Percentiles rank a stretch among this genome's conserved stretches.
phyloP scores from a whole-genome alignment of 2,113 vertebrate species.

The Callopanchax toddi region DNA sequence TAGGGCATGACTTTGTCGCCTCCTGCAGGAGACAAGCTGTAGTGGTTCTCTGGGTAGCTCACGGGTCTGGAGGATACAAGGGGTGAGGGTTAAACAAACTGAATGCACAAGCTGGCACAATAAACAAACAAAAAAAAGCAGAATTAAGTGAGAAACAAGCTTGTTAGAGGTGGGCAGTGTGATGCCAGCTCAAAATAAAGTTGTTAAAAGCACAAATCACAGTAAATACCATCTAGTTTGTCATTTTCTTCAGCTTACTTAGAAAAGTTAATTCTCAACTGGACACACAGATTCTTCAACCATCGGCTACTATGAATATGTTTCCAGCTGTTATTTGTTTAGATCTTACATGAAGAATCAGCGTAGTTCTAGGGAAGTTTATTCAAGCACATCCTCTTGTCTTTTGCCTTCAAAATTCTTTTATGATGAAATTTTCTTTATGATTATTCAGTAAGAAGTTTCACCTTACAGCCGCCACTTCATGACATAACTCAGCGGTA shows the following conservation, averaged over 20 bases:
- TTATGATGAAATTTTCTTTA: background rate
- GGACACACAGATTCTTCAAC: background rate
- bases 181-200: background rate
- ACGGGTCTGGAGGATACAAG: conserved; percentile 80
- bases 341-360: background rate
- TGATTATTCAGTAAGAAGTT: background rate
- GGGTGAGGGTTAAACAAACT: background rate
- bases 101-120: background rate
- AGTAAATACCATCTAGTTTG: background rate
- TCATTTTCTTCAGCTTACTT: background rate
- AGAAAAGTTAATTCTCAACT: background rate
- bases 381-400: background rate
- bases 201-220: background rate
- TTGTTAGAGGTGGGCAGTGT: background rate
- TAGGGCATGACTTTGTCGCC: conserved; percentile 83
- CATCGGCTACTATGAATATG: background rate
- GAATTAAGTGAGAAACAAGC: background rate
- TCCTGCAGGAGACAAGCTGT: conserved; percentile 80
- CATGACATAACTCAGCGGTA: background rate
- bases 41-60: conserved; percentile 92
- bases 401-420: too few species aligned
- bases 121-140: background rate
- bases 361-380: background rate
- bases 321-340: background rate
- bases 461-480: too few species aligned